Percentiles rank a stretch among this genome's conserved stretches.
Conservation (phyloP, 2,113 vertebrate genomes). For the Orcinus orca region DNA sequence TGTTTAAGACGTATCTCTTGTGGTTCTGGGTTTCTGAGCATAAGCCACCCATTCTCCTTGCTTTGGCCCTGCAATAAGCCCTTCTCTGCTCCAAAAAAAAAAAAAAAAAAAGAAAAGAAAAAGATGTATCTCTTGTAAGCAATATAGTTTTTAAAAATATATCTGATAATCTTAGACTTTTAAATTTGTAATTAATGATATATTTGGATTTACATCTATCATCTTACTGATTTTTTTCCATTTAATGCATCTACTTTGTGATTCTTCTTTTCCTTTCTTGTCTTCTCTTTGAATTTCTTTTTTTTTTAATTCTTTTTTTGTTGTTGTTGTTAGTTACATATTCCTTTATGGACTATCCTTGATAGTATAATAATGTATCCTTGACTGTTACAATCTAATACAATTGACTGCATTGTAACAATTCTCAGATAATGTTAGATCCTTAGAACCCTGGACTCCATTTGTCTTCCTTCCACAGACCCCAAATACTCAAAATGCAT, state of each 20-base stretch:
- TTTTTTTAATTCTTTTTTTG: neutral
- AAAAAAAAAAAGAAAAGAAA: too few species aligned
- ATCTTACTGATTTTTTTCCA: neutral
- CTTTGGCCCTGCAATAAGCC: too few species aligned
- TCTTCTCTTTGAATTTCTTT: neutral
- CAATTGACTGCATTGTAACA: neutral
- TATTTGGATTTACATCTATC: neutral
- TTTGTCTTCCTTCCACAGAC: neutral
- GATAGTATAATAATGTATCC: neutral
- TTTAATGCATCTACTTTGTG: neutral
- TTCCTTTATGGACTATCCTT: neutral
- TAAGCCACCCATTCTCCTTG: too few species aligned
- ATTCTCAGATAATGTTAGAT: neutral
- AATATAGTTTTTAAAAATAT: neutral
- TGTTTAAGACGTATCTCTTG: neutral
- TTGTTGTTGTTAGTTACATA: neutral
- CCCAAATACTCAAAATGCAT: neutral
- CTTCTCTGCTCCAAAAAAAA: too few species aligned
- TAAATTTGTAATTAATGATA: conserved; percentile 36
- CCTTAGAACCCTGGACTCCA: neutral
- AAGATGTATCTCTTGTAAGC: neutral
- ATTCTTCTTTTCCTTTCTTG: neutral
- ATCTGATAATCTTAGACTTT: neutral
- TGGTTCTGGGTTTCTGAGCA: too few species aligned
- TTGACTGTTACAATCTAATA: neutral